Evolutionary conservation across 1,140 invertebrate species (phyloP).

Genomic region (Varroa destructor): DNA sequence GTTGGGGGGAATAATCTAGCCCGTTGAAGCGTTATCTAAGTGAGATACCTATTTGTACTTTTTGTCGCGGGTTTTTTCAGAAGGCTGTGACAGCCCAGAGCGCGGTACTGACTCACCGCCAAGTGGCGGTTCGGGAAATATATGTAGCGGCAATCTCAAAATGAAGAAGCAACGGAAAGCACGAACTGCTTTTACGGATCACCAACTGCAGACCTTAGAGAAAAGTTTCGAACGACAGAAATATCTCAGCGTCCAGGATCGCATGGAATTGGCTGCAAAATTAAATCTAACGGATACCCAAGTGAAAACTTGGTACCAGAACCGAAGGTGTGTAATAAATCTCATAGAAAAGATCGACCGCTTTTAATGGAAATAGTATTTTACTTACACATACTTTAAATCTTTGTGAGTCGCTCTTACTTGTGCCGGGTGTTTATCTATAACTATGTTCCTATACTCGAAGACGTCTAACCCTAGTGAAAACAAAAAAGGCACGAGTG

Average conservation of each 20-base stretch:
- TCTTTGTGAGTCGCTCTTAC: conserved; percentile 1
- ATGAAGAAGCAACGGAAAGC: conserved; percentile 91
- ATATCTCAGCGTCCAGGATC: conserved; percentile 93
- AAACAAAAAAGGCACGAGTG: too few species aligned
- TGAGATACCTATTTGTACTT: too few species aligned
- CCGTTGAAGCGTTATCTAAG: too few species aligned
- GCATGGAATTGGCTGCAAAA: conserved; percentile 93
- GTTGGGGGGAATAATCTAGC: too few species aligned
- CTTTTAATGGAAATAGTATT: neutral
- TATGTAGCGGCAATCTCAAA: conserved; percentile 34
- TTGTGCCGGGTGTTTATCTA: neutral
- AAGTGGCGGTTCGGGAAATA: conserved; percentile 16
- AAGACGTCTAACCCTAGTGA: too few species aligned
- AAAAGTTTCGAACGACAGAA: conserved; percentile 96
- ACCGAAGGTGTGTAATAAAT: conserved; percentile 62
- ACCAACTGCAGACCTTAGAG: conserved; percentile 85
- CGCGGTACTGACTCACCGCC: conserved; percentile 4
- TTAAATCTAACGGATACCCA: conserved; percentile 92
- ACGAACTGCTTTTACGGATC: conserved; percentile 93
- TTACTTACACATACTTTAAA: conserved; percentile 11
- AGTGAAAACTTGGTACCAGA: conserved; percentile 99
- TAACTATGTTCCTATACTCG: neutral
- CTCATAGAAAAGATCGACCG: conserved; percentile 14
- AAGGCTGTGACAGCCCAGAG: conserved; percentile 15
- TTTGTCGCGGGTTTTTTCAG: neutral